Evolutionary conservation across 2,113 vertebrate species (phyloP), one percentile per base, ranked within the genome.

Genomic region (Formicarius rufipectus): DNA sequence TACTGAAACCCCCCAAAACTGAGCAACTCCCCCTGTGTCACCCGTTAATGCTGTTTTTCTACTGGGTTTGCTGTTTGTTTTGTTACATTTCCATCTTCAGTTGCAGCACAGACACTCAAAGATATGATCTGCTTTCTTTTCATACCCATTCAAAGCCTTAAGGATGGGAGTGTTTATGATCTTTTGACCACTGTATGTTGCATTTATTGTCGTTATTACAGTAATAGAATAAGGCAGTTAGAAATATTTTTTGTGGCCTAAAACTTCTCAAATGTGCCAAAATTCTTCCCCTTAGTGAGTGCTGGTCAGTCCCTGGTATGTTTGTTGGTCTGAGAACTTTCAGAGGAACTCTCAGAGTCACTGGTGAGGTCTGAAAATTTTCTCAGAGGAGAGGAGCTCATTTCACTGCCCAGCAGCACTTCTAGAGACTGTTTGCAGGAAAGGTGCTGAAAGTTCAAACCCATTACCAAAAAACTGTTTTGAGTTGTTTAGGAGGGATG

Each of bases 231-330:
- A 35, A 62, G 19, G 37, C 49, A 64, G 15, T 44, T 62, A 50
- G n/a, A 84, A 91, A 39, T 69, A 35, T 39, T 74, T 16, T 13
- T 28, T n/a, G 56, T 58, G 28, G 20, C 76, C 68, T 77, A 55
- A 44, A 66, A 47, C 56, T 77, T 91, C 47, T 83, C 31, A 71
- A 49, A 31, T 59, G 19, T 58, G 31, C 56, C 1, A 2, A n/a
- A 75, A 0, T 35, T 88, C 4, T 67, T 82, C 47, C 19, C 60
- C 68, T n/a, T 35, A 25, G 56, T 31, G 37, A 80, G 44, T n/a
- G 45, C 85, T 49, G 35, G 21, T 49, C 56, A 84, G 47, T 63
- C 42, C n/a, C 31, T 0, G 0, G 14, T 8, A 1, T 14, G 23
- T 75, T 84, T 92, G 42, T 33, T 53, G 4, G 45, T 37, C 49